Percentiles rank a stretch among this genome's conserved stretches.
phyloP scores from a whole-genome alignment of 2,797 vertebrate genomes.

The Pantherophis vulpinus region DNA sequence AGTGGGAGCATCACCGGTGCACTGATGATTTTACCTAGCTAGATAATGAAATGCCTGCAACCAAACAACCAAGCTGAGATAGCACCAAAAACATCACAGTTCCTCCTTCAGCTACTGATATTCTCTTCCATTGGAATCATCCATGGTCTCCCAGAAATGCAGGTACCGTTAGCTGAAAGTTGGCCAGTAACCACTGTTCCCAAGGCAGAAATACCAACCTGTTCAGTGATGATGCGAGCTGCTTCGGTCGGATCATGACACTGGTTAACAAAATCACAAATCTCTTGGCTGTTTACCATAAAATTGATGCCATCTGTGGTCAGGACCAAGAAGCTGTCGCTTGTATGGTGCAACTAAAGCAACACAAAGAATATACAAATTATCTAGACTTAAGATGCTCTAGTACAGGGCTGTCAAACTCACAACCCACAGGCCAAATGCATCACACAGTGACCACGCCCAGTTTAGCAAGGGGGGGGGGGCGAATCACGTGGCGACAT shows the following conservation, averaged over 20 bases:
- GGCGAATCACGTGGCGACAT: too few relatives aligned
- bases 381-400: too few relatives aligned
- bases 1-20: not conserved
- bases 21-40: not conserved
- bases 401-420: not conserved
- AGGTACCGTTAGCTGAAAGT: not conserved
- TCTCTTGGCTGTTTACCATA: slow-evolving; percentile 98
- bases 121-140: not conserved
- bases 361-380: not conserved
- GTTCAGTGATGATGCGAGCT: slow-evolving; percentile 89
- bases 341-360: slow-evolving; percentile 84
- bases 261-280: slow-evolving; percentile 92
- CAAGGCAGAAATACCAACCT: slow-evolving; percentile 72
- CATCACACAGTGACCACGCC: not conserved
- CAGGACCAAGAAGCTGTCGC: slow-evolving; percentile 91
- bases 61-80: not conserved
- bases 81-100: not conserved
- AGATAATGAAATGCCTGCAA: not conserved
- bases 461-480: too few relatives aligned
- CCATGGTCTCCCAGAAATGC: not conserved
- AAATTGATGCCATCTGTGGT: slow-evolving; percentile 98
- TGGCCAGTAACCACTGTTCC: not conserved
- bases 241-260: slow-evolving; percentile 92
- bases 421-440: fast-evolving
- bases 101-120: not conserved